These are phyloP conservation scores for Cercopithecus diana DNA, from an alignment of 2,797 vertebrate genomes.

Conservation along the genomic window DNA sequence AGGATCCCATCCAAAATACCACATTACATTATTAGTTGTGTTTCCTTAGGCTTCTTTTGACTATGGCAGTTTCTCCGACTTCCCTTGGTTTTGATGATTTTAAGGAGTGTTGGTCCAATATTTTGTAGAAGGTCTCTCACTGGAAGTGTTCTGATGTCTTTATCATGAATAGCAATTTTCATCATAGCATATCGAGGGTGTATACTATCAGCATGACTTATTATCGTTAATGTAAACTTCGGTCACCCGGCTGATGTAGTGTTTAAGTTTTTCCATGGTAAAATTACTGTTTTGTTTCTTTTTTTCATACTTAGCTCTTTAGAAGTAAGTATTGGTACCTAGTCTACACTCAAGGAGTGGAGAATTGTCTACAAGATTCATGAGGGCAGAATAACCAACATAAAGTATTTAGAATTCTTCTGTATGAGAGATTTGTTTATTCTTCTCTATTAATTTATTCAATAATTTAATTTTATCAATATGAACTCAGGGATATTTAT, in stretches of 20 bases:
- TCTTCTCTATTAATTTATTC: not conserved
- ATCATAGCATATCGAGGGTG: not conserved
- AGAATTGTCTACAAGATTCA: not conserved
- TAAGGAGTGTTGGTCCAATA: not conserved
- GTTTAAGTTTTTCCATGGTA: not conserved
- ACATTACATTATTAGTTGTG: not conserved
- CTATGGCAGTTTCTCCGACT: not conserved
- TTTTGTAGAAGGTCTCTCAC: not conserved
- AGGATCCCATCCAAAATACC: not conserved
- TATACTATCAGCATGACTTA: not conserved
- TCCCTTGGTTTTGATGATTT: not conserved
- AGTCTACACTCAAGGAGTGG: not conserved
- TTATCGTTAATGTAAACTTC: not conserved
- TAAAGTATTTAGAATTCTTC: not conserved
- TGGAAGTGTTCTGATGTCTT: not conserved
- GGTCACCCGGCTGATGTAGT: not conserved
- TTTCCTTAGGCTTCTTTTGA: not conserved
- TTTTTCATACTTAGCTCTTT: not conserved
- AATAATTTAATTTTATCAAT: not conserved
- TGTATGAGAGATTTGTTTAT: not conserved
- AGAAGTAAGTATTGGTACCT: not conserved
- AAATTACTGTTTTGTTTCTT: not conserved
- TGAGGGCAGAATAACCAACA: not conserved
- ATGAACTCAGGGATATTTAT: not conserved
- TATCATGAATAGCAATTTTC: not conserved